phyloP scores from a whole-genome alignment of 2,113 vertebrate genomes.

The Chloropsis cyanopogon region DNA sequence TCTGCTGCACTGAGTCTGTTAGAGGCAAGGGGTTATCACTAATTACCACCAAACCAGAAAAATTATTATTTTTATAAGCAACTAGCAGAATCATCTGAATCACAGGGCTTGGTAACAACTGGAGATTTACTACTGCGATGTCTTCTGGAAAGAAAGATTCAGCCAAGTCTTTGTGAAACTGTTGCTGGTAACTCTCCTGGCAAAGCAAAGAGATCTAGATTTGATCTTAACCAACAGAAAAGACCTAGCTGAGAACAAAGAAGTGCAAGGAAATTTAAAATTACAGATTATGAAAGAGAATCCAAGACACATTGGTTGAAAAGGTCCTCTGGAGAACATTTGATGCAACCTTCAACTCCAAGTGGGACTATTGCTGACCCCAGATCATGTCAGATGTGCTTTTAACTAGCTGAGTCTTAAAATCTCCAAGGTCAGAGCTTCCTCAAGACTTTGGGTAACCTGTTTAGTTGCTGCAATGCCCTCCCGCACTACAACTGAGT shows the following conservation, averaged over 20 bases:
- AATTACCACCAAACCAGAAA: neutral
- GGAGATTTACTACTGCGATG: neutral
- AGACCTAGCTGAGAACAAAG: neutral
- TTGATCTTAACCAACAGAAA: neutral
- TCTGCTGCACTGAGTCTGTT: neutral
- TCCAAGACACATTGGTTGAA: neutral
- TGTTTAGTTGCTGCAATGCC: neutral
- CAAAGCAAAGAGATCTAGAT: neutral
- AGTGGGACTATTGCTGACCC: neutral
- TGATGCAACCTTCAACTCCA: neutral
- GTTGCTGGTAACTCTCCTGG: neutral
- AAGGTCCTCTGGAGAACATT: neutral
- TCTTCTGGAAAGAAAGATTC: neutral
- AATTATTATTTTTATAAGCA: neutral
- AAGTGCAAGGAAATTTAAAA: neutral
- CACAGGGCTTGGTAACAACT: neutral
- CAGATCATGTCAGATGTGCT: neutral
- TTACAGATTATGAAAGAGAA: neutral
- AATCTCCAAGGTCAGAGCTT: neutral
- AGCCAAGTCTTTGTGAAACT: neutral
- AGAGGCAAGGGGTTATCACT: neutral
- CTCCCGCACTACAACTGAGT: neutral
- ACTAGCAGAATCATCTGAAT: neutral
- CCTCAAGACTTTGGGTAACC: neutral
- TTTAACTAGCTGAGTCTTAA: neutral